Percentiles rank a stretch among this genome's conserved stretches.
These are phyloP conservation scores for Silurus aristotelis DNA, from an alignment of 2,797 vertebrate genomes.

Conservation along the genomic window DNA sequence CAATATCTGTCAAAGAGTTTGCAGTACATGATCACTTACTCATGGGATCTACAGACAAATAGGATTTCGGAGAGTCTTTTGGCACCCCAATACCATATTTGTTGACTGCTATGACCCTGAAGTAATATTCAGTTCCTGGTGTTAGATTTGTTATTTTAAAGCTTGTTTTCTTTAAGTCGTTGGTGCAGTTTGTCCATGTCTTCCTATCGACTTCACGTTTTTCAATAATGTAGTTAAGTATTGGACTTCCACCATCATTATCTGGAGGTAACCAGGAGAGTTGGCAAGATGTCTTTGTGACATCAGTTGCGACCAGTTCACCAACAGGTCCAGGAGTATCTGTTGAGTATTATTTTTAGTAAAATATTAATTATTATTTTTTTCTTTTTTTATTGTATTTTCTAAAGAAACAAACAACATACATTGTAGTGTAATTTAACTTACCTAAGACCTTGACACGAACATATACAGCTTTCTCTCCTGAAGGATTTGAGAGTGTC, in stretches of 20 bases:
- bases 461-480: constrained; percentile 96
- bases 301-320: constrained; percentile 82
- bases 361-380: neutral
- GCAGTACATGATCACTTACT: constrained; percentile 78
- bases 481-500: constrained; percentile 89
- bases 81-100: constrained; percentile 94
- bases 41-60: constrained; percentile 90
- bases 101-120: constrained; percentile 94
- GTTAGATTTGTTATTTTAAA: constrained; percentile 89
- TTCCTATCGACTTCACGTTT: constrained; percentile 96
- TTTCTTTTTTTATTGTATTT: neutral
- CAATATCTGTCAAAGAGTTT: constrained; percentile 11
- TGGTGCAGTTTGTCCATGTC: constrained; percentile 88
- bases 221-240: constrained; percentile 92
- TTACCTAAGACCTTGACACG: constrained; percentile 96
- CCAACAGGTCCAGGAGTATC: constrained; percentile 98
- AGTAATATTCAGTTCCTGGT: constrained; percentile 92
- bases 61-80: constrained; percentile 87
- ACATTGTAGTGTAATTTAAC: constrained; percentile 45
- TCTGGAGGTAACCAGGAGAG: constrained; percentile 95
- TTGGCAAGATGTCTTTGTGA: constrained; percentile 91
- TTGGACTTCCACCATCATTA: constrained; percentile 93
- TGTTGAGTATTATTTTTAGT: constrained; percentile 57
- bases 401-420: neutral
- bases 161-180: constrained; percentile 93